A percentile compares a stretch with the other conserved stretches of the same genome.
Evolutionary conservation across 2,888 invertebrate species (phyloP).

Genomic region (Brachypterus glaber): DNA sequence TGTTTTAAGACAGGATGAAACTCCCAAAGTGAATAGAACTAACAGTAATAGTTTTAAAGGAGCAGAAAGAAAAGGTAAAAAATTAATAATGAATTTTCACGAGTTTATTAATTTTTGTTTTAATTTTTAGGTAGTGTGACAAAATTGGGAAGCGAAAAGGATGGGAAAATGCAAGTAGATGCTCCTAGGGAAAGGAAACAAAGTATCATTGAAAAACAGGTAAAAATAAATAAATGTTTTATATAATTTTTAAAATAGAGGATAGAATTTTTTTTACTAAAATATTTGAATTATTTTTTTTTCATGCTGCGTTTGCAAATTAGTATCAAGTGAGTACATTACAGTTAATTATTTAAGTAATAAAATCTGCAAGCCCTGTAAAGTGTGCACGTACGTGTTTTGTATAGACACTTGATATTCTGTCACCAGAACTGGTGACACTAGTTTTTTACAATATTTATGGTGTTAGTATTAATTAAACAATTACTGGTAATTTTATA

Average conservation of each 20-base stretch:
- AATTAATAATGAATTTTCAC: no score
- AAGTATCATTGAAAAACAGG: slow-evolving; percentile 77
- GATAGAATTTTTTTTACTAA: no score
- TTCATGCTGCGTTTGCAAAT: neutral
- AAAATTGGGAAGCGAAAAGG: slow-evolving; percentile 23
- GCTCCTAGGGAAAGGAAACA: slow-evolving; percentile 39
- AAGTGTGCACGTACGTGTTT: neutral
- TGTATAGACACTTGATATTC: neutral
- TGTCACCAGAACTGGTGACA: no score
- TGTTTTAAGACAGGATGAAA: slow-evolving; percentile 33
- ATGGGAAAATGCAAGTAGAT: slow-evolving; percentile 37
- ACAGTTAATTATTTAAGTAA: no score
- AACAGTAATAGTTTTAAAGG: no score
- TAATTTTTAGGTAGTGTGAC: slow-evolving; percentile 26
- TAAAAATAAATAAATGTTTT: slow-evolving; percentile 43
- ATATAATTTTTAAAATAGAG: no score
- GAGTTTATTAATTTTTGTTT: slow-evolving; percentile 3
- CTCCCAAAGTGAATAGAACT: slow-evolving; percentile 19
- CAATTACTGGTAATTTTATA: no score
- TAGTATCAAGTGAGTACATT: slow-evolving; percentile 2
- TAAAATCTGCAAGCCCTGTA: no score
- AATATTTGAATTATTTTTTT: no score
- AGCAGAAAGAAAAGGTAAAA: no score
- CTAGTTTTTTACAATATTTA: no score
- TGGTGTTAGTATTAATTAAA: no score